Conservation (phyloP, 1,140 invertebrate species). For the Aphaenogaster floridana region DNA sequence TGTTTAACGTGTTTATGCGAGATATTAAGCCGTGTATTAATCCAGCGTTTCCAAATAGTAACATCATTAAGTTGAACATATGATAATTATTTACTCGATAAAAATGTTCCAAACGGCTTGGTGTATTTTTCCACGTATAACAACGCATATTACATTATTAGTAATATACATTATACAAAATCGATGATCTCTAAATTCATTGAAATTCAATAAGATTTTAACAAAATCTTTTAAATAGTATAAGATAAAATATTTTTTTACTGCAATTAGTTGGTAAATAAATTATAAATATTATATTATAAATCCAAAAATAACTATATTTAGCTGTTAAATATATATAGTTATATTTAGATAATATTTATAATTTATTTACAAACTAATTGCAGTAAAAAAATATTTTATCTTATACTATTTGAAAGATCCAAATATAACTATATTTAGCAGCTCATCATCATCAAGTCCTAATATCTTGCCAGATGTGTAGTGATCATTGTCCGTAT, state of each 20-base stretch:
- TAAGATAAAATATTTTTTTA: not conserved
- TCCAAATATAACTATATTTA: not conserved
- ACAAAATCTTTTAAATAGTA: not conserved
- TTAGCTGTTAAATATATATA: not conserved
- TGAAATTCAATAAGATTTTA: not conserved
- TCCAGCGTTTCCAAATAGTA: not conserved
- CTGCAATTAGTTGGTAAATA: not conserved
- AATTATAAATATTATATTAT: not conserved
- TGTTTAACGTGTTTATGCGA: constrained; percentile 3
- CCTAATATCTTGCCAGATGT: no score
- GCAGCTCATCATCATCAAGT: no score
- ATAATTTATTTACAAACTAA: constrained; percentile 7
- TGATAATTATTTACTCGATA: constrained; percentile 1
- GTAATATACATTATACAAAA: not conserved
- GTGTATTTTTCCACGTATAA: constrained; percentile 4
- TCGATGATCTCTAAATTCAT: not conserved
- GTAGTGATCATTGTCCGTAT: no score
- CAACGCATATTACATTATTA: not conserved
- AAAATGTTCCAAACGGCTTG: not conserved
- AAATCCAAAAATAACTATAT: not conserved
- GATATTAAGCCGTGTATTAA: constrained; percentile 6
- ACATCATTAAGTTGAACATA: not conserved
- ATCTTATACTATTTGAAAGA: not conserved
- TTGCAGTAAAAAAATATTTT: not conserved
- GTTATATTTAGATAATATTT: not conserved